Conservation (phyloP, 2,797 vertebrate species). For the Smutsia temminckii region DNA sequence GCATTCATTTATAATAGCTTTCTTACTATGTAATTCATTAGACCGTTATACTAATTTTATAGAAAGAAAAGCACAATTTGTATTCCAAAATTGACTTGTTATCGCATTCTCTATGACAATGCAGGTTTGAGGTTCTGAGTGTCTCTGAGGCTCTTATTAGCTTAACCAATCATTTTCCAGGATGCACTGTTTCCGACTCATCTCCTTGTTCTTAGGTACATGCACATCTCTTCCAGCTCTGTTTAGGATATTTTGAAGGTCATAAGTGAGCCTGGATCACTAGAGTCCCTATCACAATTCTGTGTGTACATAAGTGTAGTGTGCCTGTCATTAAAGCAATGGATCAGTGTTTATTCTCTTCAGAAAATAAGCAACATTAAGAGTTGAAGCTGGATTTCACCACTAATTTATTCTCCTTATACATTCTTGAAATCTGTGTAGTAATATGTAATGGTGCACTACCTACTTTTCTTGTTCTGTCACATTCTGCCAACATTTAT, state of each 20-base stretch:
- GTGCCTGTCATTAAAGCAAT: not conserved
- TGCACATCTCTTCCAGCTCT: not conserved
- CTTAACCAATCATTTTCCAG: not conserved
- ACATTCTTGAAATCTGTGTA: not conserved
- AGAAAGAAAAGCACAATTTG: not conserved
- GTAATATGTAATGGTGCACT: not conserved
- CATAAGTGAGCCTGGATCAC: not conserved
- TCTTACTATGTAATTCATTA: not conserved
- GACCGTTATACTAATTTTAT: not conserved
- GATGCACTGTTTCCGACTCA: not conserved
- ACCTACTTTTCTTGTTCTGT: not conserved
- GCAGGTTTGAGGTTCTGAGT: not conserved
- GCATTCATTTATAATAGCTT: not conserved
- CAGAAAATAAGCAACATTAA: not conserved
- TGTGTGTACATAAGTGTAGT: rapidly evolving
- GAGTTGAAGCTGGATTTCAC: not conserved
- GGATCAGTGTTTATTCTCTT: not conserved
- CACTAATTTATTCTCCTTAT: not conserved
- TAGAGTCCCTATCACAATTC: not conserved
- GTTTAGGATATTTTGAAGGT: not conserved
- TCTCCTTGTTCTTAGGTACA: not conserved
- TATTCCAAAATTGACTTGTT: no score
- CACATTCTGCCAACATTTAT: not conserved
- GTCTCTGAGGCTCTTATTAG: no score
- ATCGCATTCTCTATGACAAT: rapidly evolving